Evolutionary conservation across 2,888 invertebrate species (phyloP).

Genomic region (Boloria selene): DNA sequence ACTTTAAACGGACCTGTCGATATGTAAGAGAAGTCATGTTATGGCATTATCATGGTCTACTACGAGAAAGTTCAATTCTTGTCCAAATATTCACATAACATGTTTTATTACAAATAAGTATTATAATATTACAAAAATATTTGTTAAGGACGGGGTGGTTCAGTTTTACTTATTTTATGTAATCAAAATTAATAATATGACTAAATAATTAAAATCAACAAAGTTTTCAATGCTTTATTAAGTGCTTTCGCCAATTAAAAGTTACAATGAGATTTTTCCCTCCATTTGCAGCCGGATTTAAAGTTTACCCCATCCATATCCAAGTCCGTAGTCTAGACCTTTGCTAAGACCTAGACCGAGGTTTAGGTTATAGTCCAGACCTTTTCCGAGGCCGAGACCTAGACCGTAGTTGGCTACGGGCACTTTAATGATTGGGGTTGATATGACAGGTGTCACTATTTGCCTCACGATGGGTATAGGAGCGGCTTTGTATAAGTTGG

Average conservation of each 20-base stretch:
- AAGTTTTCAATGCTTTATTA: slow-evolving; percentile 38
- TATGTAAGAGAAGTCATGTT: no score
- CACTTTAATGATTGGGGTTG: slow-evolving; percentile 53
- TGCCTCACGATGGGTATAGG: slow-evolving; percentile 65
- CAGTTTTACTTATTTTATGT: no score
- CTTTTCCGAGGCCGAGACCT: slow-evolving; percentile 42
- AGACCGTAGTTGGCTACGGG: slow-evolving; percentile 37
- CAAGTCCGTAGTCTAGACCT: background rate
- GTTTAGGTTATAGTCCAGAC: slow-evolving; percentile 32
- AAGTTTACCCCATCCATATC: slow-evolving; percentile 1
- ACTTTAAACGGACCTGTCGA: no score
- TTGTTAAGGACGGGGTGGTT: no score
- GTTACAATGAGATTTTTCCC: background rate
- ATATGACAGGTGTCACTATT: slow-evolving; percentile 47
- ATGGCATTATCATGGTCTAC: no score
- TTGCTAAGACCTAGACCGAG: slow-evolving; percentile 16
- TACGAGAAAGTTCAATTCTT: no score
- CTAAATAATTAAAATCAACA: no score
- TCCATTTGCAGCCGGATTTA: background rate
- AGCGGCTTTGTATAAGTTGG: slow-evolving; percentile 62
- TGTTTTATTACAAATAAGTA: no score
- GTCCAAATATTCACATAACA: no score
- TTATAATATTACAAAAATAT: no score
- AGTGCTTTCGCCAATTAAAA: slow-evolving; percentile 39
- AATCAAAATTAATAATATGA: no score